Conservation (phyloP, 2,113 vertebrate species). For the Amblyopsis rosae region DNA sequence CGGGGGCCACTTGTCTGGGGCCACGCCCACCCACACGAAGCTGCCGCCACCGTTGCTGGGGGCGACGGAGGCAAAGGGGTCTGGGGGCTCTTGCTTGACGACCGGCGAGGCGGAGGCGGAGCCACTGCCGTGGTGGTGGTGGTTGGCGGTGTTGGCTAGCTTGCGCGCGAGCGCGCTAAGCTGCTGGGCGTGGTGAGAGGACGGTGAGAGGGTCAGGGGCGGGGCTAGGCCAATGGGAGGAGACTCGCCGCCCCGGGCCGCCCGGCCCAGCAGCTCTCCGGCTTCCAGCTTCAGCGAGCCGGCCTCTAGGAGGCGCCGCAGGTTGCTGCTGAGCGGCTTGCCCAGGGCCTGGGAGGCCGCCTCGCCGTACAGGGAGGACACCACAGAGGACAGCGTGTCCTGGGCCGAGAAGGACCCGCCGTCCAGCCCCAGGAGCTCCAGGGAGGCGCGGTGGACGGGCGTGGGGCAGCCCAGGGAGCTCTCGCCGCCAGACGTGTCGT, state of each 20-base stretch:
- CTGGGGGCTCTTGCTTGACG: conserved; percentile 78
- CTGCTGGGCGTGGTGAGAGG: conserved; percentile 94
- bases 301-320: conserved; percentile 91
- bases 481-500: conserved; percentile 87
- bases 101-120: conserved; percentile 72
- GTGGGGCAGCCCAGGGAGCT: conserved; percentile 92
- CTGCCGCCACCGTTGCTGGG: conserved; percentile 82
- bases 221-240: conserved; percentile 81
- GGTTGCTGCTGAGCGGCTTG: conserved; percentile 94
- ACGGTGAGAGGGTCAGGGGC: conserved; percentile 85
- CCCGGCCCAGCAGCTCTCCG: conserved; percentile 70
- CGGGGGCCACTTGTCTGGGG: conserved; percentile 90
- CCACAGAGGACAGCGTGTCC: conserved; percentile 89
- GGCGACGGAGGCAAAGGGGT: conserved; percentile 77
- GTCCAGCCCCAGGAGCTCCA: conserved; percentile 87
- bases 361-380: conserved; percentile 88
- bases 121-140: conserved; percentile 63
- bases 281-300: conserved; percentile 89
- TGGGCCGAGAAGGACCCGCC: conserved; percentile 81
- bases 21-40: conserved; percentile 90
- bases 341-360: conserved; percentile 84
- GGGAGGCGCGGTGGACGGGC: conserved; percentile 85
- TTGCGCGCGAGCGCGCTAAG: conserved; percentile 94
- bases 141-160: conserved; percentile 85
- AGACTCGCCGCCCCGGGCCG: conserved; percentile 80